Evolutionary conservation across 2,888 invertebrate genomes (phyloP).

Genomic region (Malthinus seriepunctatus): DNA sequence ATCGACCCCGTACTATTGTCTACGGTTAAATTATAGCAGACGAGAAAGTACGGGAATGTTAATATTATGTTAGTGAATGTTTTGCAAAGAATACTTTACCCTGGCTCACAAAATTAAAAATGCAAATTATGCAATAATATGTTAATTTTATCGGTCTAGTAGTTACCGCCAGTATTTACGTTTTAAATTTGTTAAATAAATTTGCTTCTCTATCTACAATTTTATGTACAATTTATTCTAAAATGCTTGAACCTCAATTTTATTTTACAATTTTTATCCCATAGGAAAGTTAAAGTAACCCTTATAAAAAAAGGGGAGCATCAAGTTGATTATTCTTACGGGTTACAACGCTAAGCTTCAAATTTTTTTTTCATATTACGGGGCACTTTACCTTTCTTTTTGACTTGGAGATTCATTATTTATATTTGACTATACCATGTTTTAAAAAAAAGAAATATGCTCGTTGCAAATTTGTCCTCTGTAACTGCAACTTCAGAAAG

Average conservation of each 20-base stretch:
- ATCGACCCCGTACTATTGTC: slow-evolving; percentile 40
- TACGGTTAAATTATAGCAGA: slow-evolving; percentile 40
- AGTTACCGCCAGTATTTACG: slow-evolving; percentile 21
- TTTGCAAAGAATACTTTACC: slow-evolving; percentile 33
- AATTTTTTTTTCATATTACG: too few species aligned
- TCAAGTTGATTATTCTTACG: too few species aligned
- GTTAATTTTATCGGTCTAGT: slow-evolving; percentile 36
- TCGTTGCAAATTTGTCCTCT: too few species aligned
- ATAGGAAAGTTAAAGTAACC: too few species aligned
- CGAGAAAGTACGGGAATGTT: slow-evolving; percentile 39
- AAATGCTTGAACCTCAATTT: background rate
- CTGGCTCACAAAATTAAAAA: slow-evolving; percentile 34
- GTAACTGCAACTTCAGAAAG: too few species aligned
- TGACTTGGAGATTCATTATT: too few species aligned
- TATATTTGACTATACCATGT: too few species aligned
- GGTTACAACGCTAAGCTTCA: too few species aligned
- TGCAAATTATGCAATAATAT: slow-evolving; percentile 38
- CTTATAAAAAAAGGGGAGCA: too few species aligned
- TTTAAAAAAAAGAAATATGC: too few species aligned
- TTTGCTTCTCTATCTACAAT: slow-evolving; percentile 5
- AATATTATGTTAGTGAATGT: slow-evolving; percentile 37
- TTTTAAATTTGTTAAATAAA: slow-evolving; percentile 18
- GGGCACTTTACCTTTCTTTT: too few species aligned
- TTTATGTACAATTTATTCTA: slow-evolving; percentile 1
- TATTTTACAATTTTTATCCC: slow-evolving; percentile 1